Base-by-base conservation (phyloP, 1,140 invertebrate species). In the Listronotus bonariensis region DNA sequence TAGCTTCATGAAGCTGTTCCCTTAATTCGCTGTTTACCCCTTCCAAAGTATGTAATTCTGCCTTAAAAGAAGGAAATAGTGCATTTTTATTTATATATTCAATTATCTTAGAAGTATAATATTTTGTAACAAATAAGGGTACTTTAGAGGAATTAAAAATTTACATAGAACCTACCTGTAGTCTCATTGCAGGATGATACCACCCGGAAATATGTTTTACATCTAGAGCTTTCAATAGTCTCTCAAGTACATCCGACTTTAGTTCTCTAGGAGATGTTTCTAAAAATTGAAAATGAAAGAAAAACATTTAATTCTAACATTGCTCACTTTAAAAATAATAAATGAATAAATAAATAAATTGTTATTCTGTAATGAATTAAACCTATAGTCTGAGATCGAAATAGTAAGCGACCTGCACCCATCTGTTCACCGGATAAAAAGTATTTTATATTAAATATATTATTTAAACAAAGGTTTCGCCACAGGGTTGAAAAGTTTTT, bases 101-200 rank as follows among this genome's bases (percentile, higher is more conserved):
- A 46, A 46, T 46, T 10, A 18, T 46, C 3, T n/a, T 4, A 46
- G 14, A 46, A 18, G 12, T 14, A 41, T 55, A 40, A 40, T 1
- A 55, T 55, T 14, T 40, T 40, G 40, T 55, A 6, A 14, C n/a
- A 12, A 11, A 14, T 14, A 56, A 2, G 20, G n/a, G 38, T 9
- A 12, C 10, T 18, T 14, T 20, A 18, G 9, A 43, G 17, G 3
- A 49, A 26, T 57, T 17, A 3, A 45, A 7, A n/a, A n/a, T n/a
- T n/a, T n/a, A n/a, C n/a, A n/a, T n/a, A n/a, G n/a, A n/a, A 14
- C 43, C 49, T 6, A 48, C 63, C 65, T 89, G 85, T 10, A 89
- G 81, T 69, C 87, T 79, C 87, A 90, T 89, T 3, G 88, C 88
- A 14, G 89, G 87, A 69, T 89, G 87, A 74, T 89, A 90, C 88